Base-by-base conservation (phyloP, 2,113 vertebrate genomes). In the Phrynocephalus versicolor region DNA sequence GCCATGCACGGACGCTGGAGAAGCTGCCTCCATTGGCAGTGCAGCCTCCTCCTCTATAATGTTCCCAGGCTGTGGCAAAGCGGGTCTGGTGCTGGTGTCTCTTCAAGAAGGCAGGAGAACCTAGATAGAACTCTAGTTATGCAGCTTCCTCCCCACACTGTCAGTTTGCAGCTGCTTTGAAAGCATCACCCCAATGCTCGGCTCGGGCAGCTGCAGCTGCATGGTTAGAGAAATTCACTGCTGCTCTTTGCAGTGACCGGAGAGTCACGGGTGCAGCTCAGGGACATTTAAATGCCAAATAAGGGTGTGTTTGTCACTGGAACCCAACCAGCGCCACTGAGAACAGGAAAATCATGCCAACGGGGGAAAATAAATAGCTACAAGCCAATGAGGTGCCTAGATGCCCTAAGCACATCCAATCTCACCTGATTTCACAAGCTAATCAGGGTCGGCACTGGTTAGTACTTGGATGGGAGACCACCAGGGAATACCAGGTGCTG, bases 261-360 rank as follows among this genome's bases (percentile, higher is more conserved):
- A 84, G 78, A 75, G 64, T 9, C 0, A 0, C 86, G 82, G 86
- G 84, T 85, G 83, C 75, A 60, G 7, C 72, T 2, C 64, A 45
- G 65, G 77, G 45, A 41, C 25, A 19, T 79, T 89, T 71, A 85
- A n/a, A 37, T 84, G 51, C 60, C 33, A 58, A 89, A 78, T 33
- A 35, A 1, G 2, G 2, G 1, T 0, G 0, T 70, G 39, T 55
- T 76, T n/a, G 82, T 83, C 62, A 30, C 60, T 75, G 41, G 27
- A 35, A 16, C 58, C 74, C 37, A 65, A 51, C n/a, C 9, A 10
- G 6, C 1, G 4, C n/a, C 45, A 27, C 45, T 39, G 62, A n/a
- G 30, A 27, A 27, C 74, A 58, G 15, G n/a, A 45, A 30, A 67
- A 77, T 55, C 19, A 35, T 7, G 33, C 41, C 51, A 35, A 62